Evolutionary conservation across 2,888 invertebrate genomes (phyloP).

Genomic region (Scelioninae gen. 2): DNA sequence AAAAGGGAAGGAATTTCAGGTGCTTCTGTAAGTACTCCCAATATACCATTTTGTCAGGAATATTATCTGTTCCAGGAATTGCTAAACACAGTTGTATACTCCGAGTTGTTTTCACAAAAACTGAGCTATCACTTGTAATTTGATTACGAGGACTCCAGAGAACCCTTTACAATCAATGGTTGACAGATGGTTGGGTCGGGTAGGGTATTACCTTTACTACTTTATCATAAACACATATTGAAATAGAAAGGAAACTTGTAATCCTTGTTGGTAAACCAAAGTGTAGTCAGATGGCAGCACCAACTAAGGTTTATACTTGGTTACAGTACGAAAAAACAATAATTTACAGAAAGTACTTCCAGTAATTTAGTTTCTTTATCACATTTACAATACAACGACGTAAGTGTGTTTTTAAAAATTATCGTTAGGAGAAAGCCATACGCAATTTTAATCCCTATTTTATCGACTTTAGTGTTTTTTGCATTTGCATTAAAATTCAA

Average conservation of each 20-base stretch:
- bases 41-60: conserved; percentile 31
- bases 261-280: background rate
- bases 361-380: no score
- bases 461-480: no score
- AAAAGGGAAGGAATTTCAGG: conserved; percentile 2
- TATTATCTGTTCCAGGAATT: conserved; percentile 3
- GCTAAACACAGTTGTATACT: background rate
- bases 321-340: no score
- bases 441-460: no score
- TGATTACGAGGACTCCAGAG: conserved; percentile 7
- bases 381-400: no score
- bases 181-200: conserved; percentile 54
- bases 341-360: no score
- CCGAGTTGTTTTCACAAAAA: conserved; percentile 13
- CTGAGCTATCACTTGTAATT: conserved; percentile 16
- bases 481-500: no score
- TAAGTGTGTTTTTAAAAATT: no score
- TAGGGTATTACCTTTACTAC: conserved; percentile 40
- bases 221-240: conserved; percentile 12
- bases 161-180: conserved; percentile 43
- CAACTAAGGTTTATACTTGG: no score
- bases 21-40: background rate
- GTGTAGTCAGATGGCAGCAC: background rate
- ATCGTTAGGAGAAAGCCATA: no score
- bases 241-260: background rate